Evolutionary conservation across 2,113 vertebrate species (phyloP).

Genomic region (Paedocypris sp.): DNA sequence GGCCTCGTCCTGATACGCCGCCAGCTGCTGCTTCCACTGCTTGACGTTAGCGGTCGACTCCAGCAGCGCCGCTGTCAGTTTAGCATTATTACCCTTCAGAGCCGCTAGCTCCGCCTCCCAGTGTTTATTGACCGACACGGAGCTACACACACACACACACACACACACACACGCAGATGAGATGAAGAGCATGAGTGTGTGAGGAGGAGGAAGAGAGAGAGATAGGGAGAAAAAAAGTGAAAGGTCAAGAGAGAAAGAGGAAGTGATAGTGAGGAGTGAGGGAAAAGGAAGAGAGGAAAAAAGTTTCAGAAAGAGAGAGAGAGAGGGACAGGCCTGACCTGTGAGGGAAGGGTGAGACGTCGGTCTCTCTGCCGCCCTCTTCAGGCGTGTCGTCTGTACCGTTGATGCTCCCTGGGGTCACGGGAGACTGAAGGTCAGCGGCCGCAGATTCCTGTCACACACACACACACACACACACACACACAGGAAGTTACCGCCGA

Average conservation of each 20-base stretch:
- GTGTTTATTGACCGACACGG: constrained; percentile 74
- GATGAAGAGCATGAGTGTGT: too few species aligned
- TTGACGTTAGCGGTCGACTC: constrained; percentile 98
- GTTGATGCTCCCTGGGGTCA: constrained; percentile 87
- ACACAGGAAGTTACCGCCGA: too few species aligned
- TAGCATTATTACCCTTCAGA: constrained; percentile 94
- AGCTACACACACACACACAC: constrained; percentile 40
- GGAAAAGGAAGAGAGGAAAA: too few species aligned
- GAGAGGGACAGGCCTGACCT: too few species aligned
- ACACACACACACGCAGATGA: too few species aligned
- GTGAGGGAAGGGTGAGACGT: constrained; percentile 77
- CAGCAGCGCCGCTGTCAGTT: constrained; percentile 90
- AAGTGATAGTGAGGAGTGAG: too few species aligned
- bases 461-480: not conserved
- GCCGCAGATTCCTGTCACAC: constrained; percentile 81
- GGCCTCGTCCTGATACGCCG: constrained; percentile 91
- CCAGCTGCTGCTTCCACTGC: constrained; percentile 97
- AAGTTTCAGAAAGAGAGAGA: too few species aligned
- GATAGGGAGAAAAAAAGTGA: too few species aligned
- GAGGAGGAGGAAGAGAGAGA: too few species aligned
- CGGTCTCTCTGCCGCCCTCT: constrained; percentile 57
- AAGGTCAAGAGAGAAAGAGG: too few species aligned
- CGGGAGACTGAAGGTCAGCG: constrained; percentile 80
- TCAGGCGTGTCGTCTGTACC: constrained; percentile 90
- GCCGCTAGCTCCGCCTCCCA: constrained; percentile 94